Evolutionary conservation across 2,113 vertebrate genomes (phyloP), one percentile per base, ranked within the genome.

Genomic region (Ariopsis seemanni): DNA sequence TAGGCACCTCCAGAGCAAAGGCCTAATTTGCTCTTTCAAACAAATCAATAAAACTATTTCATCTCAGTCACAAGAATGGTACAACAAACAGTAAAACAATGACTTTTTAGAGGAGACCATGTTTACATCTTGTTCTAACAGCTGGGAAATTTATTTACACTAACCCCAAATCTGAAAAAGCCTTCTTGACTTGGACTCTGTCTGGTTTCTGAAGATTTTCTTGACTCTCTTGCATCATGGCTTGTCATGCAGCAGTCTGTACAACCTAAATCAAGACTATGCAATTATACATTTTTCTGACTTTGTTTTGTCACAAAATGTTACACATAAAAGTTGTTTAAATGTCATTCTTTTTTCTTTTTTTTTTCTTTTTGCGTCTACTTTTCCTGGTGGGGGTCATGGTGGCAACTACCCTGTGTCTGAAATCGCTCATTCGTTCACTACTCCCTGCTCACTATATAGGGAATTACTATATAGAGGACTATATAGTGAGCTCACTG

Each of bases 31-130:
- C 89, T 91, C 85, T 90, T 84, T 90, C 30, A 72, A 93, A 92
- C 90, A 92, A 94, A 95, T 95, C 95, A 94, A 94, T 95, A 93
- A 86, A 91, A 93, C 84, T 86, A 92, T 93, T 95, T 94, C 89
- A 93, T 94, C 91, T 88, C 50, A 82, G 93, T 91, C 92, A 93
- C 92, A 89, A 92, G 91, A 93, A 75, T 14, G 53, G 92, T 93
- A 91, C 90, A 94, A 93, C 91, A 92, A 91, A 93, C 91, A 93
- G 82, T 90, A 90, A 90, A 93, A 92, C 92, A 90, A 94, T 92
- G 87, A 93, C 90, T 90, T 87, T 93, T 91, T 89, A 91, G 90
- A 92, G 85, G 82, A 91, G 89, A 91, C 25, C n/a, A 27, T 8
- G 22, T 27, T 80, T 90, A 91, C 91, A 89, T 92, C 83, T 90